These are phyloP conservation scores for Cyprinus carpio DNA, from an alignment of 2,113 vertebrate genomes.

Conservation along the genomic window DNA sequence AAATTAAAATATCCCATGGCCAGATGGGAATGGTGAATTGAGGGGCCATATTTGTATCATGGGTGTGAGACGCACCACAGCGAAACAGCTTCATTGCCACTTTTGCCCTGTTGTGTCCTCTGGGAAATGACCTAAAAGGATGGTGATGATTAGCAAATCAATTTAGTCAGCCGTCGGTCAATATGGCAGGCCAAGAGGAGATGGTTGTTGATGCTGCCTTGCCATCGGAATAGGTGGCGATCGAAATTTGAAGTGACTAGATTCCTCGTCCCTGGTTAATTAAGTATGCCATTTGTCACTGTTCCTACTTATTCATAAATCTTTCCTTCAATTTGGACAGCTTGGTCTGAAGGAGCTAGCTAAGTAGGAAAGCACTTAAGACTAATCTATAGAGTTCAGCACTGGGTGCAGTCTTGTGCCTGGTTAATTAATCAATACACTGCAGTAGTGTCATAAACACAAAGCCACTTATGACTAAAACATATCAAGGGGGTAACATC, in stretches of 20 bases:
- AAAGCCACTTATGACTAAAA: not conserved
- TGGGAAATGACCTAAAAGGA: conserved; percentile 67
- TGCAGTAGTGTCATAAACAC: not conserved
- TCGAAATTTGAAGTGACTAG: conserved; percentile 65
- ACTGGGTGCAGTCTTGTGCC: conserved; percentile 26
- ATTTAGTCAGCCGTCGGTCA: conserved; percentile 79
- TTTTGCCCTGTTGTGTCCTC: conserved; percentile 64
- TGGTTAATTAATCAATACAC: conserved; percentile 49
- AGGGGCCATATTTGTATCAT: conserved; percentile 48
- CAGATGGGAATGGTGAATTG: conserved; percentile 68
- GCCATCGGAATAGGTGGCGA: conserved; percentile 52
- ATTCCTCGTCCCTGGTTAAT: conserved; percentile 73
- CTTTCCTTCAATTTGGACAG: conserved; percentile 68
- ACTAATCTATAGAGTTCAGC: conserved; percentile 66
- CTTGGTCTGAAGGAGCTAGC: conserved; percentile 64
- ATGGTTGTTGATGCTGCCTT: conserved; percentile 40
- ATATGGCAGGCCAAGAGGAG: conserved; percentile 52
- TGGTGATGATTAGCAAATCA: conserved; percentile 77
- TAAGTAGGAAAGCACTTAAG: conserved; percentile 75
- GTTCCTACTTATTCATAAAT: conserved; percentile 79
- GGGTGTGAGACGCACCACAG: conserved; percentile 37
- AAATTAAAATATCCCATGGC: conserved; percentile 69
- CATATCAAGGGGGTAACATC: not conserved
- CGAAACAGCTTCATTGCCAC: conserved; percentile 49
- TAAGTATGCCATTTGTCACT: conserved; percentile 71